A percentile compares a stretch with the other conserved stretches of the same genome.
phyloP scores from a whole-genome alignment of 2,797 vertebrate species.

The Graptemys geographica region DNA sequence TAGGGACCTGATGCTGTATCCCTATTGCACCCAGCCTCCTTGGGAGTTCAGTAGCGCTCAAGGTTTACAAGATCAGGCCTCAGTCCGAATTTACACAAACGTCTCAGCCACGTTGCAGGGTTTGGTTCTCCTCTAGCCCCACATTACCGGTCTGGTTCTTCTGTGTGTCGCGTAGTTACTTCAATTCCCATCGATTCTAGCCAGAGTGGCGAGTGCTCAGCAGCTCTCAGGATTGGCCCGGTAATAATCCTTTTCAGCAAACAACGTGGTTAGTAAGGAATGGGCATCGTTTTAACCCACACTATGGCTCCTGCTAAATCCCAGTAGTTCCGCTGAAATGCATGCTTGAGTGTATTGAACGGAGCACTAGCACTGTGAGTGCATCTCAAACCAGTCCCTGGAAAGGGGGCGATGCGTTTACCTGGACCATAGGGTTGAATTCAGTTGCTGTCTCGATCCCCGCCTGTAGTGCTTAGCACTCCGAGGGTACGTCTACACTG shows the following conservation, averaged over 20 bases:
- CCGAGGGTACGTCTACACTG: background rate
- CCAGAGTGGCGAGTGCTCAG: background rate
- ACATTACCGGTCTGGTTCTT: background rate
- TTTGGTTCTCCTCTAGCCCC: background rate
- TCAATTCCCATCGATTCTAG: background rate
- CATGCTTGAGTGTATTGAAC: background rate
- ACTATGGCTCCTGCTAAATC: background rate
- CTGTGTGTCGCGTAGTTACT: background rate
- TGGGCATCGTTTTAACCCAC: background rate
- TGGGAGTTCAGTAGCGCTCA: fast-evolving
- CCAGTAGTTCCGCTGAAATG: background rate
- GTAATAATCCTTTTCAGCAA: background rate
- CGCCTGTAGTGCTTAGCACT: background rate
- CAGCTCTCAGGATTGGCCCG: background rate
- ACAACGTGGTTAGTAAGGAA: background rate
- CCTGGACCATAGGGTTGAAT: background rate
- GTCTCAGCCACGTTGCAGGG: background rate
- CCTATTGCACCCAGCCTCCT: background rate
- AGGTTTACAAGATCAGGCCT: background rate
- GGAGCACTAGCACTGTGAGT: background rate
- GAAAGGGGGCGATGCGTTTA: background rate
- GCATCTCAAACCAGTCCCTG: background rate
- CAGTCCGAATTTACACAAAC: background rate
- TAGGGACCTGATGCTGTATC: fast-evolving
- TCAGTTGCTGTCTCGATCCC: background rate